Evolutionary conservation across 2,797 vertebrate genomes (phyloP), one percentile per base, ranked within the genome.

Genomic region (Acanthurus lineatus): DNA sequence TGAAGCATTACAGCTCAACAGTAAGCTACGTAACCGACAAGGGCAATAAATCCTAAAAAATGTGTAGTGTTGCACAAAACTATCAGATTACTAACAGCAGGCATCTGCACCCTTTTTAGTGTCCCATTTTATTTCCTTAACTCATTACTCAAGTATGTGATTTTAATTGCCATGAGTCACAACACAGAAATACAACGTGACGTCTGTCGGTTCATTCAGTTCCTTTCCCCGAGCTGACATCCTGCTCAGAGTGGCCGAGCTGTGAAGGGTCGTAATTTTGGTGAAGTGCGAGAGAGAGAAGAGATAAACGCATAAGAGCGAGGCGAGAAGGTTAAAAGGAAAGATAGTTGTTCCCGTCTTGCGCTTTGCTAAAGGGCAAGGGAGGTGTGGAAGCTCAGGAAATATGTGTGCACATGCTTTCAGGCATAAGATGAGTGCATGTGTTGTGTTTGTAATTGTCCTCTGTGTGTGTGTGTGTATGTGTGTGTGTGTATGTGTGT

Each of bases 241-340:
- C 73, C 88, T 67, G 58, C 79, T 86, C 54, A 38, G 77, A 81
- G 76, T 81, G 87, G 88, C 89, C 86, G 17, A 82, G 86, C 87
- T 85, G 82, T 86, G 86, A 93, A 87, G 88, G 90, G 93, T 89
- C 87, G 77, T 90, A 92, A 94, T 94, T 93, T 93, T 74, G 86
- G 74, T 78, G 72, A 88, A 87, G 93, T 92, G 87, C 90, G 25
- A 25, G 88, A 94, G 92, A 86, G 89, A 82, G 82, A 77, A 64
- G 87, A 52, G 95, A 96, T 96, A 95, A 94, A 89, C 78, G 61
- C 85, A 84, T 83, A 88, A 91, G 92, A 91, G 91, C 44, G 63
- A 92, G 92, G 84, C 89, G 84, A 87, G 86, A 91, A 93, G 95
- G 95, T 96, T 95, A 95, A 96, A 95, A 94, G 91, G 86, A 92